Evolutionary conservation across 2,113 vertebrate species (phyloP).

Genomic region (Grammomys dolichurus): DNA sequence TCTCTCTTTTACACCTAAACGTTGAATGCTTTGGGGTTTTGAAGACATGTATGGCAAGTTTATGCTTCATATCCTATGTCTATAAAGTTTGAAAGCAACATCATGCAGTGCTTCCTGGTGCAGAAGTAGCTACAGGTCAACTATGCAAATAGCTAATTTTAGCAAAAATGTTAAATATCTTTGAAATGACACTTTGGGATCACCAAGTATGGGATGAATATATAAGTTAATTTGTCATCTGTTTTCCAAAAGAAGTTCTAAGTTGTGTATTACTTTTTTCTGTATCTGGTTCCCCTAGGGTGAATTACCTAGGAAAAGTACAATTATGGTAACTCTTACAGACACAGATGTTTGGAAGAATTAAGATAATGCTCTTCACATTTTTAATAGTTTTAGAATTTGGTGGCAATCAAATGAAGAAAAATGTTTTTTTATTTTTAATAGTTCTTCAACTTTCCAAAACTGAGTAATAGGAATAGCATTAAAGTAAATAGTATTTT

Average conservation of each 20-base stretch:
- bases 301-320: not conserved
- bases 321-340: not conserved
- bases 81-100: slow-evolving; percentile 5
- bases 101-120: not conserved
- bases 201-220: not conserved
- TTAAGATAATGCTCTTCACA: not conserved
- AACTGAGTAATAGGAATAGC: not conserved
- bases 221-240: not conserved
- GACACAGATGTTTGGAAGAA: not conserved
- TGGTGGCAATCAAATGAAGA: not conserved
- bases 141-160: not conserved
- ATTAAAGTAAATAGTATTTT: slow-evolving; percentile 46
- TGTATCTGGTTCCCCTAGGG: not conserved
- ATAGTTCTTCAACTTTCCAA: slow-evolving; percentile 4
- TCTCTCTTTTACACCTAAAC: not conserved
- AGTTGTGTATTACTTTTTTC: not conserved
- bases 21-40: not conserved
- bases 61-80: not conserved
- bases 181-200: not conserved
- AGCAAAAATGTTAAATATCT: not conserved
- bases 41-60: not conserved
- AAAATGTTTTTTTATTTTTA: slow-evolving; percentile 63
- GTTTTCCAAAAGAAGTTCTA: not conserved
- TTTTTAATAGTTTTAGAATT: slow-evolving; percentile 56
- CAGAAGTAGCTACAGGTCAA: not conserved